phyloP scores from a whole-genome alignment of 2,113 vertebrate species.

The Prunella fulvescens region DNA sequence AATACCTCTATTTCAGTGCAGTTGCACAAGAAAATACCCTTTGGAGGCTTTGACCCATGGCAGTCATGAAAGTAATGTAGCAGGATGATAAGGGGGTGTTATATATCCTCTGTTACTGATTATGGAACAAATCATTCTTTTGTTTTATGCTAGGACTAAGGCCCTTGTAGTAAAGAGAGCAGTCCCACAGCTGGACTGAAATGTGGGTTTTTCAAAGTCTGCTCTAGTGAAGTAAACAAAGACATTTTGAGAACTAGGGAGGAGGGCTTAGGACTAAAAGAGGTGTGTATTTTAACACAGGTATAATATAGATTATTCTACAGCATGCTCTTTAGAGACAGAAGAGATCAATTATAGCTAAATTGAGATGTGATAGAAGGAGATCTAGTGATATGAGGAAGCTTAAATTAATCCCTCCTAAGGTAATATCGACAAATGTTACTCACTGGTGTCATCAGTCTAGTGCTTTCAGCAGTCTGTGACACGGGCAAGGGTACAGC shows the following conservation, averaged over 20 bases:
- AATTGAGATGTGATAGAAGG: constrained; percentile 33
- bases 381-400: constrained; percentile 26
- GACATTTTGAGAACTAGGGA: not conserved
- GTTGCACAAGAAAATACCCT: not conserved
- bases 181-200: not conserved
- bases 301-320: constrained; percentile 16
- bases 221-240: not conserved
- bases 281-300: not conserved
- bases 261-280: not conserved
- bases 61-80: not conserved
- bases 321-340: not conserved
- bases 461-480: not conserved
- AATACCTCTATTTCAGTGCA: not conserved
- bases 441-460: not conserved
- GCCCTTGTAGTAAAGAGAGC: not conserved
- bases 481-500: not conserved
- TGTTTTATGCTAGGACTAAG: not conserved
- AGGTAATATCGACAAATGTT: constrained; percentile 1
- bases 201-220: not conserved
- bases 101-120: not conserved
- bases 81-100: not conserved
- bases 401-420: constrained; percentile 39
- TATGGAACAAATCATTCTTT: not conserved
- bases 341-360: constrained; percentile 53
- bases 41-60: not conserved